Evolutionary conservation across 2,888 invertebrate species (phyloP).

Genomic region (Phaedon cochleariae): DNA sequence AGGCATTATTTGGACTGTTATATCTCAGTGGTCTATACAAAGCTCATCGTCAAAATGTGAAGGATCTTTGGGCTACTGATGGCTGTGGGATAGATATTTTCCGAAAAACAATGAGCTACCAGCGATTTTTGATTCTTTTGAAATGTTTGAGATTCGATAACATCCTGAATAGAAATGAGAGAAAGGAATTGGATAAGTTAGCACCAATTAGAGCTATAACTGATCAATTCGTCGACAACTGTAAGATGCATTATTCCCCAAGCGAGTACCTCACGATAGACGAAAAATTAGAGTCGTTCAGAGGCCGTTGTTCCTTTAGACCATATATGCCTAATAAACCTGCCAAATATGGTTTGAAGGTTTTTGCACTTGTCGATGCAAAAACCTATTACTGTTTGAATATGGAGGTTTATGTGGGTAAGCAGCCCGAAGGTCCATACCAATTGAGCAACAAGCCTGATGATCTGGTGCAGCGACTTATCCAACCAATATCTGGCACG

Average conservation of each 20-base stretch:
- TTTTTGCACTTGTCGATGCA: background rate
- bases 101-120: no score
- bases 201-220: background rate
- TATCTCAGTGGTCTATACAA: no score
- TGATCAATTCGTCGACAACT: background rate
- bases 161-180: background rate
- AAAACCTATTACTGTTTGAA: background rate
- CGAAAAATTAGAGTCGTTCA: constrained; percentile 1
- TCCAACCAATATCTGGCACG: constrained; percentile 8
- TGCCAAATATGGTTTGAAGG: background rate
- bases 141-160: background rate
- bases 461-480: background rate
- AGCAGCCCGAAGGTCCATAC: background rate
- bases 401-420: constrained; percentile 6
- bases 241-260: background rate
- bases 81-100: no score
- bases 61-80: no score
- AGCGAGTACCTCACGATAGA: background rate
- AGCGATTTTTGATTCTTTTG: background rate
- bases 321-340: background rate
- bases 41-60: no score
- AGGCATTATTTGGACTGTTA: no score
- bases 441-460: background rate
- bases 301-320: background rate
- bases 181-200: background rate